Conservation (phyloP, 2,113 vertebrate species). For the Pyrgilauda ruficollis region DNA sequence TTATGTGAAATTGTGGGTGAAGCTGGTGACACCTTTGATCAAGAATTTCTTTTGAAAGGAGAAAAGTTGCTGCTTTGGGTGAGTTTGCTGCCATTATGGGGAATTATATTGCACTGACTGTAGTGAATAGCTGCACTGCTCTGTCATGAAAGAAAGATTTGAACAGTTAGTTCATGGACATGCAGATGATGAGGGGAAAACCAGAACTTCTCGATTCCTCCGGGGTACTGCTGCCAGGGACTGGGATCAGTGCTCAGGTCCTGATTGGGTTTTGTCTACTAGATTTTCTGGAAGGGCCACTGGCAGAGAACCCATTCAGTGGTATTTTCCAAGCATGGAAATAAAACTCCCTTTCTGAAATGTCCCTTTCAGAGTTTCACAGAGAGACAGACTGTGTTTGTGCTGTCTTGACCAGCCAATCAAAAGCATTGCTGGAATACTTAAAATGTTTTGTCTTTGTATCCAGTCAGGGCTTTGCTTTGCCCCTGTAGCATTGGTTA, state of each 20-base stretch:
- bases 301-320: background rate
- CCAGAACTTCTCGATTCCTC: background rate
- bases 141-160: background rate
- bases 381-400: background rate
- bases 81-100: background rate
- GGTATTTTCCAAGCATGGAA: background rate
- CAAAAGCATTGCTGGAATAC: background rate
- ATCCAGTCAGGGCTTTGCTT: background rate
- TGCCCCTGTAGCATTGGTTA: background rate
- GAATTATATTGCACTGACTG: background rate
- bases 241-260: background rate
- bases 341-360: background rate
- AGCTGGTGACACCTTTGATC: slow-evolving; percentile 91
- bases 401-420: background rate
- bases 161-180: background rate
- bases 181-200: background rate
- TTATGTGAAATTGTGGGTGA: slow-evolving; percentile 93
- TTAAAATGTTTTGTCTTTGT: background rate
- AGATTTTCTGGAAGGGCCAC: background rate
- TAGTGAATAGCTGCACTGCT: background rate
- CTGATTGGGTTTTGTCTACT: background rate
- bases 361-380: background rate
- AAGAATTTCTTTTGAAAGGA: slow-evolving; percentile 93
- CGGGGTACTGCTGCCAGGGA: background rate
- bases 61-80: background rate